A percentile compares a stretch with the other conserved stretches of the same genome.
These are phyloP conservation scores for Danaus plexippus DNA, from an alignment of 1,140 invertebrate genomes.

Conservation along the genomic window DNA sequence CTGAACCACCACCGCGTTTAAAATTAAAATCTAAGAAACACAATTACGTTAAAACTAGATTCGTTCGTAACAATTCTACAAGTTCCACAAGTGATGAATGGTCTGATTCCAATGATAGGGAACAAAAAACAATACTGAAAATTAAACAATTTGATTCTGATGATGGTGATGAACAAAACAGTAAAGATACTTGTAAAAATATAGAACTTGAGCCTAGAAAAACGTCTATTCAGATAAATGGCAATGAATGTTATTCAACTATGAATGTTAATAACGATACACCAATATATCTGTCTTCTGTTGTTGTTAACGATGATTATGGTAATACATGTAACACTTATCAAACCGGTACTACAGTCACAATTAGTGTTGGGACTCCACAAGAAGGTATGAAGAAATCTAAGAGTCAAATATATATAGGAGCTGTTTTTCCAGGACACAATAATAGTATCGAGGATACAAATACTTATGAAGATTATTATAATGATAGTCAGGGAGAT, in stretches of 20 bases:
- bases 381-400: constrained; percentile 53
- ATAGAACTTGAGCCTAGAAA: constrained; percentile 71
- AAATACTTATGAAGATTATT: constrained; percentile 64
- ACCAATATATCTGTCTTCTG: constrained; percentile 78
- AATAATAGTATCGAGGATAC: constrained; percentile 37
- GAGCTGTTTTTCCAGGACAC: constrained; percentile 46
- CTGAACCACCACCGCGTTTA: constrained; percentile 65
- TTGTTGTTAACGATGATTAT: constrained; percentile 74
- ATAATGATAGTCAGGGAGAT: constrained; percentile 32
- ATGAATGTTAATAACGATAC: constrained; percentile 75
- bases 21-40: constrained; percentile 61
- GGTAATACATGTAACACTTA: constrained; percentile 56
- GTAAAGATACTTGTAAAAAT: constrained; percentile 31
- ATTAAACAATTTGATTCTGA: constrained; percentile 70
- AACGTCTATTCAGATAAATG: constrained; percentile 83
- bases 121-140: constrained; percentile 57
- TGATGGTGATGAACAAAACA: constrained; percentile 46
- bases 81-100: constrained; percentile 65
- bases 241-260: constrained; percentile 79
- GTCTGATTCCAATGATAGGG: constrained; percentile 62
- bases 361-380: constrained; percentile 70
- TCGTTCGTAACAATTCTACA: constrained; percentile 59
- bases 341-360: constrained; percentile 71
- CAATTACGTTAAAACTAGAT: constrained; percentile 68
- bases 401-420: constrained; percentile 69